Percentiles rank a stretch among this genome's conserved stretches.
phyloP scores from a whole-genome alignment of 2,888 invertebrate genomes.

The Acronicta aceris region DNA sequence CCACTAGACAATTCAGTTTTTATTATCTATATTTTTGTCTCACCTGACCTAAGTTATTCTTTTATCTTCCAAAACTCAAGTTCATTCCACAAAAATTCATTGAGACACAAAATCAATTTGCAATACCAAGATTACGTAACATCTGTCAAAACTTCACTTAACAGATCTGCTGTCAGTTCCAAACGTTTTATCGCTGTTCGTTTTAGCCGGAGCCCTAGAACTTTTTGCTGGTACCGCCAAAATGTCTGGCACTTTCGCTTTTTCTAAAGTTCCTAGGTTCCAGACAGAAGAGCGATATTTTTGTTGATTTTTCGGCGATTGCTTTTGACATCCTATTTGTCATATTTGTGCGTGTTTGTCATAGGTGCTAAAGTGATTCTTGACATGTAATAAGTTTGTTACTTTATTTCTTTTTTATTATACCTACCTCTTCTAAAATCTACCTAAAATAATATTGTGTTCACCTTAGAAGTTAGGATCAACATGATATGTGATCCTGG shows the following conservation, averaged over 20 bases:
- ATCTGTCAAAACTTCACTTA: constrained; percentile 26
- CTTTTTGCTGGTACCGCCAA: constrained; percentile 38
- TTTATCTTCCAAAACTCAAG: too few species aligned
- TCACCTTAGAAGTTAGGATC: too few species aligned
- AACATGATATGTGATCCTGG: too few species aligned
- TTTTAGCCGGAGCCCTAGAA: constrained; percentile 27
- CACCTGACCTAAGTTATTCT: too few species aligned
- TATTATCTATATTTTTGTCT: too few species aligned
- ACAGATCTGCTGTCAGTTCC: constrained; percentile 25
- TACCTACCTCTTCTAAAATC: too few species aligned
- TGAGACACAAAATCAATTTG: constrained; percentile 18
- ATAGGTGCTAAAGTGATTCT: background rate
- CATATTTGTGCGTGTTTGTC: constrained; percentile 3
- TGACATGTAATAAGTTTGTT: background rate
- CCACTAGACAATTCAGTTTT: too few species aligned
- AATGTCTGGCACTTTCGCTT: constrained; percentile 43
- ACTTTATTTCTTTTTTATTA: background rate
- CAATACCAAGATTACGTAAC: constrained; percentile 27
- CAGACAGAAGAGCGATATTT: constrained; percentile 5
- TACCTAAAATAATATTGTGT: too few species aligned
- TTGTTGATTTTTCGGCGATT: constrained; percentile 11
- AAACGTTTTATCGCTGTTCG: constrained; percentile 35
- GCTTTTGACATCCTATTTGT: constrained; percentile 21
- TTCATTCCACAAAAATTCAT: constrained; percentile 1
- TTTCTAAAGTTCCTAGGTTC: constrained; percentile 25